phyloP scores from a whole-genome alignment of 2,797 vertebrate species.

The Scomberomorus guttatus region DNA sequence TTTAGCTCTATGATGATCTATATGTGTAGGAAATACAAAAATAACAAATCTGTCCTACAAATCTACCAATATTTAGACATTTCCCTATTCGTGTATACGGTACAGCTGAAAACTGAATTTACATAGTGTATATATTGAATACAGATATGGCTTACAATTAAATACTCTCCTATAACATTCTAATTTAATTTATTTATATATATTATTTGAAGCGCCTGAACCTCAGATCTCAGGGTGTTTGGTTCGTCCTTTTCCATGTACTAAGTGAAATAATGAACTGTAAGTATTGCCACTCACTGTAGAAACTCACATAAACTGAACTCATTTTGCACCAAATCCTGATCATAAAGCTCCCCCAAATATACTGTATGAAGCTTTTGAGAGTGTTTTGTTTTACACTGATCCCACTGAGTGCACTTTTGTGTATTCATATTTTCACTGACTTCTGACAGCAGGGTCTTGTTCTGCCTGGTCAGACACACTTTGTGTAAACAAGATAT shows the following conservation, averaged over 20 bases:
- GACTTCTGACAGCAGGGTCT: constrained; percentile 1
- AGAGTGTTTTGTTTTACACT: not conserved
- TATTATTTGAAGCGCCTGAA: not conserved
- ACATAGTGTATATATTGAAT: too few species aligned
- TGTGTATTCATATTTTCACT: not conserved
- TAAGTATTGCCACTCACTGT: not conserved
- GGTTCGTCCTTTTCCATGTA: not conserved
- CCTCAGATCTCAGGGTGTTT: not conserved
- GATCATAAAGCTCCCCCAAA: too few species aligned
- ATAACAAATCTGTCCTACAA: not conserved
- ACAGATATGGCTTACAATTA: not conserved
- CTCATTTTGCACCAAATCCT: not conserved
- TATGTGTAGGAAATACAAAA: not conserved
- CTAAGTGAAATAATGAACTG: not conserved
- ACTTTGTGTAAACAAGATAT: constrained; percentile 30
- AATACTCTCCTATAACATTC: not conserved
- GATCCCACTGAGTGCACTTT: not conserved
- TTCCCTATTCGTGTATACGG: not conserved
- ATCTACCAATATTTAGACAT: not conserved
- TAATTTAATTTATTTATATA: not conserved
- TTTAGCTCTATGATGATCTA: not conserved
- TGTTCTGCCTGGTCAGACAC: constrained; percentile 9
- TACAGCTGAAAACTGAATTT: not conserved
- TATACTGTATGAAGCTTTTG: too few species aligned
- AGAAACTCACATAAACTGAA: not conserved